Conservation (phyloP, 2,797 vertebrate genomes). For the Fratercula arctica region DNA sequence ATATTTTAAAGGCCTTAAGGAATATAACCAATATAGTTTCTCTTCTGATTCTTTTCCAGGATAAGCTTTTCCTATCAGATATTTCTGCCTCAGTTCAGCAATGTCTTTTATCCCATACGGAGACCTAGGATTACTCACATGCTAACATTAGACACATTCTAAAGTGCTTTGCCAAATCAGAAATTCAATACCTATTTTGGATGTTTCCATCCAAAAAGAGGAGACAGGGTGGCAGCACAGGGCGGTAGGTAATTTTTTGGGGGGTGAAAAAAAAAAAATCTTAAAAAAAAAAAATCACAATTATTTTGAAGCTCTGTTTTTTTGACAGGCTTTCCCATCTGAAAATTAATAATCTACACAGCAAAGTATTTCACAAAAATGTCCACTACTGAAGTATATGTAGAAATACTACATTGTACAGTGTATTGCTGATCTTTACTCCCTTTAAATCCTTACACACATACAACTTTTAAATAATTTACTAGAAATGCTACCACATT, state of each 20-base stretch:
- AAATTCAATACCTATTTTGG: background rate
- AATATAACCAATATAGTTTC: background rate
- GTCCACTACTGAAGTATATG: background rate
- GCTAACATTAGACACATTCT: background rate
- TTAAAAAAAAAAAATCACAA: background rate
- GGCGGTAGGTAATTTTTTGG: too few relatives aligned
- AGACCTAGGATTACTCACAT: background rate
- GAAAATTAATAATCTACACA: fast-evolving
- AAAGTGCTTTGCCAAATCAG: background rate
- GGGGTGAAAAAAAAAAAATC: background rate
- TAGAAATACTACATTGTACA: background rate
- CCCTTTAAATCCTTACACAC: background rate
- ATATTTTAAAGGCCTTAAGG: conserved; percentile 39
- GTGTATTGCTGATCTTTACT: background rate
- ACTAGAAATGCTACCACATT: background rate
- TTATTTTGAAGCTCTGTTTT: background rate
- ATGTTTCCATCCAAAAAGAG: background rate
- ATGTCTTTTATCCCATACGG: background rate
- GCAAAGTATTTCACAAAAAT: background rate
- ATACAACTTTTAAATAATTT: background rate
- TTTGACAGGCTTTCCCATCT: background rate
- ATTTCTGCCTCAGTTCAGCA: background rate
- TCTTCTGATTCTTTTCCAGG: conserved; percentile 48
- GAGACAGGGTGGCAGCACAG: fast-evolving
- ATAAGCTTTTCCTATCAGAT: conserved; percentile 50